These are phyloP conservation scores for Argopecten irradians DNA, from an alignment of 1,140 invertebrate species.

Conservation along the genomic window DNA sequence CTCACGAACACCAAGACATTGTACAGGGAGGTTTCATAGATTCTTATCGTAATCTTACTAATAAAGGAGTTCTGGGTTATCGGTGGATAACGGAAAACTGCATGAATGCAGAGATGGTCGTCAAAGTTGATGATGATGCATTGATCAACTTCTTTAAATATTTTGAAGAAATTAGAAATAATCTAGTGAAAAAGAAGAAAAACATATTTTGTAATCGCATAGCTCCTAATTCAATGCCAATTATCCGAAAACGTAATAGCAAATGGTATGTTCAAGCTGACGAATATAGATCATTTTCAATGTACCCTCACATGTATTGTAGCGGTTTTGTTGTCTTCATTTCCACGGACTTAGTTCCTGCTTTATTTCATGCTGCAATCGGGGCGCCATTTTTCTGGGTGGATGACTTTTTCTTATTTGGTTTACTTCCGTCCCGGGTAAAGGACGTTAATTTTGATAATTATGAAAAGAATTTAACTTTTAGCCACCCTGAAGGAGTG, in stretches of 20 bases:
- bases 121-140: constrained; percentile 80
- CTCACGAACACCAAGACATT: constrained; percentile 61
- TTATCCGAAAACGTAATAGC: constrained; percentile 51
- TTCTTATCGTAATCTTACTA: constrained; percentile 71
- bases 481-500: constrained; percentile 36
- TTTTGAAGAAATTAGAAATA: constrained; percentile 58
- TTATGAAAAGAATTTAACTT: constrained; percentile 39
- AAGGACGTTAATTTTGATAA: constrained; percentile 38
- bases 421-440: constrained; percentile 60
- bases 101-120: constrained; percentile 78
- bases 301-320: constrained; percentile 56
- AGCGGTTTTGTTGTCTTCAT: constrained; percentile 57
- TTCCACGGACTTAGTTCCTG: constrained; percentile 69
- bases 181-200: constrained; percentile 41
- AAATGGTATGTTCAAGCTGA: constrained; percentile 59
- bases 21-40: constrained; percentile 72
- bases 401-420: constrained; percentile 74
- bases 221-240: constrained; percentile 53
- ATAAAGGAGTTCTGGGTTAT: constrained; percentile 86
- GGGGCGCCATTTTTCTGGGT: constrained; percentile 70
- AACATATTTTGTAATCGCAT: constrained; percentile 56
- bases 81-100: constrained; percentile 86
- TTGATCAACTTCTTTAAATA: constrained; percentile 75
- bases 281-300: constrained; percentile 46
- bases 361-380: constrained; percentile 65